Base-by-base conservation (phyloP, 2,888 invertebrate genomes). In the Tridacna crocea region DNA sequence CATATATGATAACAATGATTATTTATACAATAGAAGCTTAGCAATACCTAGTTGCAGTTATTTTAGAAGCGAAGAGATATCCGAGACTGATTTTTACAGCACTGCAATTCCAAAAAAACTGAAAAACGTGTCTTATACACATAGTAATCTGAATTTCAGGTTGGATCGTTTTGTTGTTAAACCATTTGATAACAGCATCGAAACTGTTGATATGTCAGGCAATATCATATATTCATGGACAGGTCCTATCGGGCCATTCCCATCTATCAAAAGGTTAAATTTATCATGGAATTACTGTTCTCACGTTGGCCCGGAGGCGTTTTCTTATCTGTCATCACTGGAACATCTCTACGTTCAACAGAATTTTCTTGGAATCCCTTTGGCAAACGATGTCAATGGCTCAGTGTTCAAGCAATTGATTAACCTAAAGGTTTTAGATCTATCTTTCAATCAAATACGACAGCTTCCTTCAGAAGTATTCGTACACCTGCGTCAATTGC, bases 361-460 rank as follows among this genome's bases (percentile, higher is more conserved):
- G 17, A 85, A 85, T 46, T 51, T 51, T n/a, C n/a, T 85, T 17
- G 85, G 85, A n/a, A 12, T 68, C 12, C 15, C 65, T 11, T 65
- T 81, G 22, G 22, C 65, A 26, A 58, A 77, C 17, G 65, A 61
- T 13, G 26, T 10, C 10, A 46, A 26, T 19, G 51, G 51, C 22
- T 17, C 55, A 17, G 75, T 83, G 12, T 83, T 85, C 61, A 24
- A 61, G 19, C 24, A 65, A 10, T 46, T 85, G n/a, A 48, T 11
- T 10, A 22, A 80, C 46, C 60, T 83, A 24, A 75, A 76, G 46
- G 22, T 27, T n/a, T 36, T 83, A 6, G 78, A 80, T 61, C 13
- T 83, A 15, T 78, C 80, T 4, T 47, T 66, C 2, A 83, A 83
- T 47, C 17, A 27, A 26, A 80, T 83, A 26, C 51, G 75, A 15